phyloP scores from a whole-genome alignment of 1,140 invertebrate genomes.

The Nephila pilipes region DNA sequence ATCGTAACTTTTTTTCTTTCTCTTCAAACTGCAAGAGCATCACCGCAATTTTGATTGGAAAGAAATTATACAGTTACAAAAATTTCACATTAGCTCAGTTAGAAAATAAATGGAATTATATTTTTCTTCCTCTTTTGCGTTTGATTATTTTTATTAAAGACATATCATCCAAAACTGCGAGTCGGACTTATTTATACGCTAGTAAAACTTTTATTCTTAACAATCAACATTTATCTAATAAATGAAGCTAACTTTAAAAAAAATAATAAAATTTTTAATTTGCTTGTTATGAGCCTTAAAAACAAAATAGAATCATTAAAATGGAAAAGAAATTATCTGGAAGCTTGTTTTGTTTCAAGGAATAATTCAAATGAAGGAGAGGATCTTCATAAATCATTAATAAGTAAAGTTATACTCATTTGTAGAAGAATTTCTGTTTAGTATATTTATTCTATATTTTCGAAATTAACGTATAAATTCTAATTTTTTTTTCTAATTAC shows the following conservation, averaged over 20 bases:
- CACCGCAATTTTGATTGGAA: background rate
- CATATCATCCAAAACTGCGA: background rate
- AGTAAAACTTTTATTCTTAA: background rate
- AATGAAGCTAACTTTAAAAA: background rate
- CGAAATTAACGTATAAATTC: too few species aligned
- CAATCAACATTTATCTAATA: background rate
- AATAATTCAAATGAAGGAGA: too few species aligned
- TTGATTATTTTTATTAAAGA: slow-evolving; percentile 2
- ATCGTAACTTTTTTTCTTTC: background rate
- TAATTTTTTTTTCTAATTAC: too few species aligned
- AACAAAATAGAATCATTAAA: too few species aligned
- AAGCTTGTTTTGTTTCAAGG: too few species aligned
- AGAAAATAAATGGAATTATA: background rate
- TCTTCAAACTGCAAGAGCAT: background rate
- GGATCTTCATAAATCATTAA: too few species aligned
- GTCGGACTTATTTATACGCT: background rate
- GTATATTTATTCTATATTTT: too few species aligned
- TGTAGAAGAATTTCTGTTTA: too few species aligned
- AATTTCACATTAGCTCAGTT: background rate
- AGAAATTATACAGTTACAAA: background rate
- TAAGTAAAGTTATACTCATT: too few species aligned
- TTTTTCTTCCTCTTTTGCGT: background rate
- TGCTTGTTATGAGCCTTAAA: too few species aligned
- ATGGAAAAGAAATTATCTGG: too few species aligned
- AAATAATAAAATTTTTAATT: too few species aligned